phyloP scores from a whole-genome alignment of 2,113 vertebrate species.

The Dryoscopus gambensis region DNA sequence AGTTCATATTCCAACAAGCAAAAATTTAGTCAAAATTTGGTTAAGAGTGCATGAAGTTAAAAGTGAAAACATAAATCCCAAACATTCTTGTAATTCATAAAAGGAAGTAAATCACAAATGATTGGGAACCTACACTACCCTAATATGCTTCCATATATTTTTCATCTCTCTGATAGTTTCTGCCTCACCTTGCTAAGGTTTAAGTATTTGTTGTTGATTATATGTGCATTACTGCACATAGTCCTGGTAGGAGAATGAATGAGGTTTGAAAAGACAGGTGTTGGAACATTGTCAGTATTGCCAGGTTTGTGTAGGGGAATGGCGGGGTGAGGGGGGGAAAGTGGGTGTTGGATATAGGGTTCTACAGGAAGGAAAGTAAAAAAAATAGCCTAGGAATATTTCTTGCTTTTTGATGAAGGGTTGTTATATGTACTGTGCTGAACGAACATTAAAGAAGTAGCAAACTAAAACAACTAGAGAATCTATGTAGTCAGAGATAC shows the following conservation, averaged over 20 bases:
- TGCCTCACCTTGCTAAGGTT: neutral
- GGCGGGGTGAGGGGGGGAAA: rapidly evolving
- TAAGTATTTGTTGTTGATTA: neutral
- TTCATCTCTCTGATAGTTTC: neutral
- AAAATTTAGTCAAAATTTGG: neutral
- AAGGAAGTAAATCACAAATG: neutral
- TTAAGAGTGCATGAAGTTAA: neutral
- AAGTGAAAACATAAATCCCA: neutral
- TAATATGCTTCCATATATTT: neutral
- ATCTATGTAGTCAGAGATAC: neutral
- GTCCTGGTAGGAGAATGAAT: neutral
- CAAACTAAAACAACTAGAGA: neutral
- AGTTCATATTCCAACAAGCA: neutral
- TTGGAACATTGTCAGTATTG: neutral
- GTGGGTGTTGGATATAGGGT: neutral
- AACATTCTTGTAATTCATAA: neutral
- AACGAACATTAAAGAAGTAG: neutral
- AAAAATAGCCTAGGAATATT: neutral
- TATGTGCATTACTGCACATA: neutral
- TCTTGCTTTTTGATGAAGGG: neutral
- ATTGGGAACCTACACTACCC: neutral
- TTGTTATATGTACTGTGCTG: neutral
- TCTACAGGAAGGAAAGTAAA: neutral
- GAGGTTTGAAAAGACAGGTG: neutral
- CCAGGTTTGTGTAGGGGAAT: neutral